phyloP scores from a whole-genome alignment of 2,888 invertebrate species.

The Cyclophora punctaria region DNA sequence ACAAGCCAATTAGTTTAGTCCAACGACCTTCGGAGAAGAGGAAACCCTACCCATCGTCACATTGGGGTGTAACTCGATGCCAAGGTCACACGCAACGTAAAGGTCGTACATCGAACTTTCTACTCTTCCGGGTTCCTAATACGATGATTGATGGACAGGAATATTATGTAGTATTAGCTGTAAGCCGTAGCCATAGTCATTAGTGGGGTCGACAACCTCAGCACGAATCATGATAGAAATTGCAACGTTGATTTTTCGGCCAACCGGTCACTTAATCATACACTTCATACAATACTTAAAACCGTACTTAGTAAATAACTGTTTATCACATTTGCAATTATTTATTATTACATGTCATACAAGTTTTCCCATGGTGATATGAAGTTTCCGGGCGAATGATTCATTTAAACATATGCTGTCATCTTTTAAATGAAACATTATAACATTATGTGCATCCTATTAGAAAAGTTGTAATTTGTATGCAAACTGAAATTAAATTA shows the following conservation, averaged over 20 bases:
- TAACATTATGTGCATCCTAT: no score
- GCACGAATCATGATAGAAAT: constrained; percentile 7
- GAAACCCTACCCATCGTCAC: constrained; percentile 14
- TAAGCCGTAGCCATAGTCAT: constrained; percentile 23
- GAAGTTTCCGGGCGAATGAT: constrained; percentile 15
- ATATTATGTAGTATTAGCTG: constrained; percentile 20
- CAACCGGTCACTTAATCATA: no score
- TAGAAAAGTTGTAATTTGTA: no score
- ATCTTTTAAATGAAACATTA: constrained; percentile 5
- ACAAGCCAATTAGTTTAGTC: constrained; percentile 1
- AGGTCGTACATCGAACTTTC: constrained; percentile 55
- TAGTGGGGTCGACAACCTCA: constrained; percentile 41
- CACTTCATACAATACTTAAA: no score
- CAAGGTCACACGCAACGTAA: constrained; percentile 47
- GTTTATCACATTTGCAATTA: no score
- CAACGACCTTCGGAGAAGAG: constrained; percentile 8
- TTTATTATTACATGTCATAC: no score
- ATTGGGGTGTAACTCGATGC: constrained; percentile 28
- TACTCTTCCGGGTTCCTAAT: constrained; percentile 45
- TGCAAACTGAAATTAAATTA: no score
- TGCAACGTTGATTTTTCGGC: constrained; percentile 4
- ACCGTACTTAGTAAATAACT: no score
- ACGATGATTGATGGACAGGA: constrained; percentile 46
- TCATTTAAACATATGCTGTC: constrained; percentile 7
- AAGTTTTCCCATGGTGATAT: constrained; percentile 14